Conservation (phyloP, 1,140 invertebrate species). For the Limonius californicus region DNA sequence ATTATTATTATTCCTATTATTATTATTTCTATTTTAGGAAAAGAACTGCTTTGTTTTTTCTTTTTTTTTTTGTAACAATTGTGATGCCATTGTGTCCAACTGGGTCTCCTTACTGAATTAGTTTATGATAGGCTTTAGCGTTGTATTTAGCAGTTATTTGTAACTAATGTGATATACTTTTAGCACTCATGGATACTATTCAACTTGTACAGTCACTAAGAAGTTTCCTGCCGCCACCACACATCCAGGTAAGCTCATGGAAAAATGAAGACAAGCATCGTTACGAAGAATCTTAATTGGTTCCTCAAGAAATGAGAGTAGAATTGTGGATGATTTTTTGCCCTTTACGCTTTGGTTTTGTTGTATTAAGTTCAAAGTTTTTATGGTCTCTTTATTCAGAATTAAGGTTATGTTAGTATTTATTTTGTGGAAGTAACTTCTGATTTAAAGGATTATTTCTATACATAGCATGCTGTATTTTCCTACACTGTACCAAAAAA, state of each 20-base stretch:
- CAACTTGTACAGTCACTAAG: conserved; percentile 78
- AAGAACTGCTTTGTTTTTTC: too few species aligned
- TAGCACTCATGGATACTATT: conserved; percentile 79
- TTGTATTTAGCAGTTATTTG: too few species aligned
- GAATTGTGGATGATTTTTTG: not conserved
- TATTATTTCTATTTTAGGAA: too few species aligned
- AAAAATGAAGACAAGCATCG: conserved; percentile 80
- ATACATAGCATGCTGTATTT: too few species aligned
- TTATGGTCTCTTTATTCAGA: too few species aligned
- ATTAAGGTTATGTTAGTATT: not conserved
- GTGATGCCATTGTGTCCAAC: conserved; percentile 8
- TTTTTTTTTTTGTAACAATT: too few species aligned
- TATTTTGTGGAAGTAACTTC: not conserved
- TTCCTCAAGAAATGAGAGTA: not conserved
- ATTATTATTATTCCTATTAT: too few species aligned
- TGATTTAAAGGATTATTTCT: not conserved
- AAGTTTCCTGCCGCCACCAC: conserved; percentile 77
- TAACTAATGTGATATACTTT: conserved; percentile 35
- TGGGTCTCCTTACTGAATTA: too few species aligned
- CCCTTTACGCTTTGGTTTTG: too few species aligned
- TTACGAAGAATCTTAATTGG: conserved; percentile 47
- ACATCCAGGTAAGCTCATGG: conserved; percentile 82
- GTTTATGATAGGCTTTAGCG: not conserved
- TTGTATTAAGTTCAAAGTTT: too few species aligned
- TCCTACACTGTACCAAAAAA: too few species aligned